phyloP scores from a whole-genome alignment of 2,888 invertebrate species.

The Pantelozetes paolii region DNA sequence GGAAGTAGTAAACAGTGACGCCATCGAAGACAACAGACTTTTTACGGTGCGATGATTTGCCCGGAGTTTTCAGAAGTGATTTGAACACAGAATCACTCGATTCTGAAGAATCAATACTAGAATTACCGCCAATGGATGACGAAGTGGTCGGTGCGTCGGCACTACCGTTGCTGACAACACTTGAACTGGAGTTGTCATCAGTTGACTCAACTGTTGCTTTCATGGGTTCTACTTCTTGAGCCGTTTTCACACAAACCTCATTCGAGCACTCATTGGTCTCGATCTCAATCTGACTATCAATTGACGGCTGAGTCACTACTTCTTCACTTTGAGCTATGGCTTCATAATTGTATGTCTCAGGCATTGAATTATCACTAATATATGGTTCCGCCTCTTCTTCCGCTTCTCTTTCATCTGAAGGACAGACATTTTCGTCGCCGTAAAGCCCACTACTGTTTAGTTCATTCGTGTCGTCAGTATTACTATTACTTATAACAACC shows the following conservation, averaged over 20 bases:
- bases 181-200: conserved; percentile 45
- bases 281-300: conserved; percentile 14
- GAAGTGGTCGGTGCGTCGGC: conserved; percentile 44
- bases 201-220: conserved; percentile 36
- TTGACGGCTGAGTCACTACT: neutral
- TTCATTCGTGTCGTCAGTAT: conserved; percentile 18
- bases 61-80: conserved; percentile 43
- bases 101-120: conserved; percentile 22
- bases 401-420: neutral
- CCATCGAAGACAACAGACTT: conserved; percentile 80
- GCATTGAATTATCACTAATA: neutral
- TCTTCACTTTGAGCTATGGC: conserved; percentile 3
- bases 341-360: conserved; percentile 17
- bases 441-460: conserved; percentile 5
- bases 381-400: neutral
- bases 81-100: neutral
- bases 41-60: conserved; percentile 55
- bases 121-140: conserved; percentile 20
- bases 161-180: conserved; percentile 43
- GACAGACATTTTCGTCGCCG: conserved; percentile 25
- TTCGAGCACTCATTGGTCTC: conserved; percentile 23
- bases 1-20: conserved; percentile 92
- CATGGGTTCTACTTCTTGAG: neutral
- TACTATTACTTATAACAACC: conserved; percentile 12
- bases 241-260: conserved; percentile 4